Evolutionary conservation across 2,888 invertebrate species (phyloP).

Genomic region (Hartigia nigra): DNA sequence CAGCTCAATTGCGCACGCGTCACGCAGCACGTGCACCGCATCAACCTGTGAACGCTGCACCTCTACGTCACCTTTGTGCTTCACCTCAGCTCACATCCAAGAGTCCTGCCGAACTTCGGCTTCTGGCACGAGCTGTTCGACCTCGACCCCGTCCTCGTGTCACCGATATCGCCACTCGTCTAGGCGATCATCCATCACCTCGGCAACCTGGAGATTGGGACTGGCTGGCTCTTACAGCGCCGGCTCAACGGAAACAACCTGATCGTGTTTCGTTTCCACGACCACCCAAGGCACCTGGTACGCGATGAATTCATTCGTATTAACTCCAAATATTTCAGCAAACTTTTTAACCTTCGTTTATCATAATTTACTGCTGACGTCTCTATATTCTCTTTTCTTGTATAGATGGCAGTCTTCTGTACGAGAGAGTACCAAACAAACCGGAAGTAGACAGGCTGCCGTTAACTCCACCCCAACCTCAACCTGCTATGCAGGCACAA

Average conservation of each 20-base stretch:
- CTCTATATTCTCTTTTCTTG: slow-evolving; percentile 19
- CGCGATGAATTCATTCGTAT: slow-evolving; percentile 12
- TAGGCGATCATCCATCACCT: slow-evolving; percentile 71
- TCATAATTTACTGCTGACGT: not conserved
- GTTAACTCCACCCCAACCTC: slow-evolving; percentile 63
- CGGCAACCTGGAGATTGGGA: slow-evolving; percentile 69
- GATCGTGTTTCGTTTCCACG: slow-evolving; percentile 88
- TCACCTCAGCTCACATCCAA: slow-evolving; percentile 59
- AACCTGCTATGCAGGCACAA: slow-evolving; percentile 58
- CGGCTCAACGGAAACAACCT: slow-evolving; percentile 82
- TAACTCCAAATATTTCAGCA: not conserved
- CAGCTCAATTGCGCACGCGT: slow-evolving; percentile 82
- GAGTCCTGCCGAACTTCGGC: slow-evolving; percentile 55
- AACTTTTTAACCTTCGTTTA: slow-evolving; percentile 2
- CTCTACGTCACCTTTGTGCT: slow-evolving; percentile 62
- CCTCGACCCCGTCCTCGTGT: slow-evolving; percentile 67
- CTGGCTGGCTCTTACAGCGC: slow-evolving; percentile 81
- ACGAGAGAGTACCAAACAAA: slow-evolving; percentile 88
- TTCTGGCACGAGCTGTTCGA: slow-evolving; percentile 57
- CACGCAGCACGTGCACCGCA: slow-evolving; percentile 91
- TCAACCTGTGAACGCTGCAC: slow-evolving; percentile 66
- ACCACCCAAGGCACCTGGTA: slow-evolving; percentile 89
- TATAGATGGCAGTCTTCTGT: slow-evolving; percentile 85
- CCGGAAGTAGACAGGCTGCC: slow-evolving; percentile 77
- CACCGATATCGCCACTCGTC: slow-evolving; percentile 77